These are phyloP conservation scores for Clepsis dumicolana DNA, from an alignment of 2,888 invertebrate species.

Conservation along the genomic window DNA sequence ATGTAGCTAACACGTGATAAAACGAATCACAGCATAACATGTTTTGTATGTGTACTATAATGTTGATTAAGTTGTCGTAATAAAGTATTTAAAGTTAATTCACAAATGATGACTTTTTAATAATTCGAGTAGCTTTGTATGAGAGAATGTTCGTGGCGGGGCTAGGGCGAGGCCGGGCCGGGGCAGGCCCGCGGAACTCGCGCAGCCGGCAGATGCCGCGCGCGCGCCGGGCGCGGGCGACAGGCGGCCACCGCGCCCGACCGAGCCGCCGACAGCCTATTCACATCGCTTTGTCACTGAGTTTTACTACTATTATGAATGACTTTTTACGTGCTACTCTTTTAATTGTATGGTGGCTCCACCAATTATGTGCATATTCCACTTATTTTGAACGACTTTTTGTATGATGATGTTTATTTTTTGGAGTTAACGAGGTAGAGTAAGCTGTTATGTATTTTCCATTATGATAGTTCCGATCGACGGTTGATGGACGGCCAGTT, in stretches of 20 bases:
- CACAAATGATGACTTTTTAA: slow-evolving; percentile 74
- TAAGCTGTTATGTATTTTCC: slow-evolving; percentile 85
- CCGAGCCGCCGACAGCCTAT: slow-evolving; percentile 58
- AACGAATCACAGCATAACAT: slow-evolving; percentile 84
- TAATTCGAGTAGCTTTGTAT: slow-evolving; percentile 65
- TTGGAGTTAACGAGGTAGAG: slow-evolving; percentile 84
- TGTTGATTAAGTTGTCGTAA: slow-evolving; percentile 86
- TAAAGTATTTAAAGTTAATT: slow-evolving; percentile 86
- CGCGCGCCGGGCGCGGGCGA: background rate
- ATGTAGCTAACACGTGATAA: slow-evolving; percentile 82
- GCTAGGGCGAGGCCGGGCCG: slow-evolving; percentile 9
- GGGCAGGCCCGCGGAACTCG: too few species aligned
- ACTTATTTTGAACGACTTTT: slow-evolving; percentile 73
- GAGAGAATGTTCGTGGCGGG: slow-evolving; percentile 5
- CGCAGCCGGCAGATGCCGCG: background rate
- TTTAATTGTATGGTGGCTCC: slow-evolving; percentile 56
- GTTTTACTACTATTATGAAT: slow-evolving; percentile 25
- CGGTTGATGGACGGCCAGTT: slow-evolving; percentile 71
- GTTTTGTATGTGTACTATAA: slow-evolving; percentile 85
- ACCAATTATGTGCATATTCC: slow-evolving; percentile 70
- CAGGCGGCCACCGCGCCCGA: background rate
- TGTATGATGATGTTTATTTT: slow-evolving; percentile 83
- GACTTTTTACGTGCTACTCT: slow-evolving; percentile 49
- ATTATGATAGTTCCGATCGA: slow-evolving; percentile 69
- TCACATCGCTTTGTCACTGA: slow-evolving; percentile 72